Conservation (phyloP, 2,888 invertebrate species). For the Galerucella nymphaeae region DNA sequence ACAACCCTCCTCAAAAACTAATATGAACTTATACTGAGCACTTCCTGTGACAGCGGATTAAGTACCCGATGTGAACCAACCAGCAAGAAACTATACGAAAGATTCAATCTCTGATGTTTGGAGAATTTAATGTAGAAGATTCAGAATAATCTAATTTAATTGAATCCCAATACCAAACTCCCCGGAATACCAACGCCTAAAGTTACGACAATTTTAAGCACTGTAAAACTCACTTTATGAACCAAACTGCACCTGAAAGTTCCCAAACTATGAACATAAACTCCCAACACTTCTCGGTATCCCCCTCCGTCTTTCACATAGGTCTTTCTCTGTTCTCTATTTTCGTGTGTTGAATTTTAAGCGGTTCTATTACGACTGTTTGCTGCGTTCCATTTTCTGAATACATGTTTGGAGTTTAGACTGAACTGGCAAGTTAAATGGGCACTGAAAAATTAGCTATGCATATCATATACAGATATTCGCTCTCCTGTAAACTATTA, state of each 20-base stretch:
- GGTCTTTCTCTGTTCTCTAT: slow-evolving; percentile 2
- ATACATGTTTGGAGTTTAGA: slow-evolving; percentile 7
- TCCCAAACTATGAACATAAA: slow-evolving; percentile 13
- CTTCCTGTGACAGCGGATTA: too few species aligned
- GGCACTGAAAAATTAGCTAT: slow-evolving; percentile 9
- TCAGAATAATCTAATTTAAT: not conserved
- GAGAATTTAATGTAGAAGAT: too few species aligned
- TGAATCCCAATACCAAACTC: not conserved
- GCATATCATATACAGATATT: slow-evolving; percentile 9
- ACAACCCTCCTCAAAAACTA: too few species aligned
- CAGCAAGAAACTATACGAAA: too few species aligned
- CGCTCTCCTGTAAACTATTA: not conserved
- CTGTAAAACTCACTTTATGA: not conserved
- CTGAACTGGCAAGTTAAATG: not conserved
- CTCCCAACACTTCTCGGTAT: not conserved
- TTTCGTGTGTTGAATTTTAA: slow-evolving; percentile 9
- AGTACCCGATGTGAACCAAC: too few species aligned
- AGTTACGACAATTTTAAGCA: not conserved
- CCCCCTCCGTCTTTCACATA: not conserved
- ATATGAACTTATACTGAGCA: too few species aligned
- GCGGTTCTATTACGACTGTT: slow-evolving; percentile 1
- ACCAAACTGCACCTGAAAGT: slow-evolving; percentile 6
- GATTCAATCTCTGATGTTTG: too few species aligned
- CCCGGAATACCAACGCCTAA: not conserved
- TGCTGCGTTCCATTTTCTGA: slow-evolving; percentile 8